Percentiles rank a stretch among this genome's conserved stretches.
Evolutionary conservation across 2,888 invertebrate genomes (phyloP).

Genomic region (Strigamia crassipes): DNA sequence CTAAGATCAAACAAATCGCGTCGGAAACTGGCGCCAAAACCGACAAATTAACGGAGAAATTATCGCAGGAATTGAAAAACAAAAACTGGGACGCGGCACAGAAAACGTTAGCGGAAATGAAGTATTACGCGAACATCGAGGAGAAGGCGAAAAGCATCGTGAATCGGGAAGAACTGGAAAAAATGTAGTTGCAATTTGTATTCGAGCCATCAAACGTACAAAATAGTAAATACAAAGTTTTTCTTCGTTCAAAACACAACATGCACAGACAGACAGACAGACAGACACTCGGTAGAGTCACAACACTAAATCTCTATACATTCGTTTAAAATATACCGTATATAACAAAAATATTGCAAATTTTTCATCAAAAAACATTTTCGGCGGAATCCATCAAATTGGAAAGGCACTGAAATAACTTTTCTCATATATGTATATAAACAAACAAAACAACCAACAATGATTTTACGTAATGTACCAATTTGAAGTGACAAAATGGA

Average conservation of each 20-base stretch:
- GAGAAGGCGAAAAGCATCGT: conserved; percentile 66
- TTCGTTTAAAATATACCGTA: too few species aligned
- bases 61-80: conserved; percentile 69
- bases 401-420: too few species aligned
- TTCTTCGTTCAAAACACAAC: neutral
- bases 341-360: neutral
- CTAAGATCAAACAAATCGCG: conserved; percentile 58
- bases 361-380: neutral
- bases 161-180: neutral
- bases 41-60: conserved; percentile 56
- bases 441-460: too few species aligned
- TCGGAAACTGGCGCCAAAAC: neutral
- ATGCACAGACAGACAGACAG: too few species aligned
- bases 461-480: too few species aligned
- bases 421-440: too few species aligned
- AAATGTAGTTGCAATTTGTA: neutral
- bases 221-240: neutral
- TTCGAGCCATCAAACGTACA: conserved; percentile 19
- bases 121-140: conserved; percentile 81
- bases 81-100: conserved; percentile 70
- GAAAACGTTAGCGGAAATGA: conserved; percentile 72
- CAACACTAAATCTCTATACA: too few species aligned
- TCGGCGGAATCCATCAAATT: too few species aligned
- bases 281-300: too few species aligned
- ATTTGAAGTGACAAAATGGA: too few species aligned